Conservation (phyloP, 2,888 invertebrate species). For the Drosophila stalkeri region DNA sequence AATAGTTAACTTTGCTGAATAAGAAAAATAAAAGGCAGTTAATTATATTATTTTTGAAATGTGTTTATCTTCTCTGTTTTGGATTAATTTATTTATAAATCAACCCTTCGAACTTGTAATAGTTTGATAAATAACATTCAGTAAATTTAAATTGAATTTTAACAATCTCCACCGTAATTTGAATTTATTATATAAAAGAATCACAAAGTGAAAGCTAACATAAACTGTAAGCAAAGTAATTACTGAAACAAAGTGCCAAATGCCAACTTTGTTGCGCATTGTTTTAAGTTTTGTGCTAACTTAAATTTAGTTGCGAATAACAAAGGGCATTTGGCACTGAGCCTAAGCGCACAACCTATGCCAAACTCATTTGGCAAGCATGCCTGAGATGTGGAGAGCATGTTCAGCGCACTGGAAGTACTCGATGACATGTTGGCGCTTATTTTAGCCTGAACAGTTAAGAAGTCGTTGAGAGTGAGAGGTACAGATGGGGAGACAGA, state of each 20-base stretch:
- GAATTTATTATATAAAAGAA: neutral
- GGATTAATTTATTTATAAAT: neutral
- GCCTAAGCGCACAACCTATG: slow-evolving; percentile 35
- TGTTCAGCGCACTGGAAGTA: slow-evolving; percentile 39
- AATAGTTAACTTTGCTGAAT: neutral
- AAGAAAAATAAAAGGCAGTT: neutral
- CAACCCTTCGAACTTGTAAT: neutral
- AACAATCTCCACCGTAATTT: neutral
- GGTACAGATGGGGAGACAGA: slow-evolving; percentile 2
- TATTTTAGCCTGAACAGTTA: slow-evolving; percentile 13
- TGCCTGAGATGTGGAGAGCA: slow-evolving; percentile 22
- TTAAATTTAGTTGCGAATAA: slow-evolving; percentile 17
- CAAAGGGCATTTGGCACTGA: slow-evolving; percentile 26
- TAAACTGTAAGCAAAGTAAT: slow-evolving; percentile 22
- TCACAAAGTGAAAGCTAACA: neutral
- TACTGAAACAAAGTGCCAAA: slow-evolving; percentile 1
- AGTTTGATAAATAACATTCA: neutral
- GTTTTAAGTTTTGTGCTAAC: slow-evolving; percentile 13
- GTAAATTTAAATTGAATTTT: too few species aligned
- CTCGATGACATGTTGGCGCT: slow-evolving; percentile 37
- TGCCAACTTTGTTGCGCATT: slow-evolving; percentile 24
- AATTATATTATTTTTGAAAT: neutral
- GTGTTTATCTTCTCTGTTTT: neutral
- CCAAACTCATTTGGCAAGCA: slow-evolving; percentile 53
- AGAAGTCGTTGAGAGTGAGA: neutral